These are phyloP conservation scores for Sebastiscus albofasciatus DNA, from an alignment of 2,797 vertebrate genomes.

Conservation along the genomic window DNA sequence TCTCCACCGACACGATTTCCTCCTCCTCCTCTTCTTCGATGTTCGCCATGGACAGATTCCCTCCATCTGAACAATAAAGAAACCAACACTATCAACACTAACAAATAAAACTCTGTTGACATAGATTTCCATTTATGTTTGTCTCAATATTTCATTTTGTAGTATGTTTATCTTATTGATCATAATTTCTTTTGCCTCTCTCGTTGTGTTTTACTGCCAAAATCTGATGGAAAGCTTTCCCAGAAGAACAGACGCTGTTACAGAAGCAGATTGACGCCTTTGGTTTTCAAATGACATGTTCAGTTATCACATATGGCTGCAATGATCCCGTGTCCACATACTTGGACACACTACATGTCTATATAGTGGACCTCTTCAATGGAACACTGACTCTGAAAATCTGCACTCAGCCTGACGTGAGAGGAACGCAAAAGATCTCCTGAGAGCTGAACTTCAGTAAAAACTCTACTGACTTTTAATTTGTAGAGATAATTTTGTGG, in stretches of 20 bases:
- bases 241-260: not conserved
- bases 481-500: not conserved
- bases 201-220: not conserved
- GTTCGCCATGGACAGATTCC: constrained; percentile 79
- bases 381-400: not conserved
- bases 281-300: not conserved
- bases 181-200: not conserved
- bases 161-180: not conserved
- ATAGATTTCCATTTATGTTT: not conserved
- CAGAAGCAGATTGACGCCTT: not conserved
- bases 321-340: not conserved
- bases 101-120: not conserved
- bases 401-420: not conserved
- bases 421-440: not conserved
- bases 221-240: not conserved
- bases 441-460: not conserved
- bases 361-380: not conserved
- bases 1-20: constrained; percentile 67
- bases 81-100: not conserved
- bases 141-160: not conserved
- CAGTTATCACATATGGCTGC: not conserved
- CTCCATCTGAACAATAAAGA: constrained; percentile 78
- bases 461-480: not conserved
- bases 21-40: constrained; percentile 83
- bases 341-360: not conserved